Percentiles rank a stretch among this genome's conserved stretches.
Evolutionary conservation across 2,888 invertebrate species (phyloP).

Genomic region (Amiota mariae): DNA sequence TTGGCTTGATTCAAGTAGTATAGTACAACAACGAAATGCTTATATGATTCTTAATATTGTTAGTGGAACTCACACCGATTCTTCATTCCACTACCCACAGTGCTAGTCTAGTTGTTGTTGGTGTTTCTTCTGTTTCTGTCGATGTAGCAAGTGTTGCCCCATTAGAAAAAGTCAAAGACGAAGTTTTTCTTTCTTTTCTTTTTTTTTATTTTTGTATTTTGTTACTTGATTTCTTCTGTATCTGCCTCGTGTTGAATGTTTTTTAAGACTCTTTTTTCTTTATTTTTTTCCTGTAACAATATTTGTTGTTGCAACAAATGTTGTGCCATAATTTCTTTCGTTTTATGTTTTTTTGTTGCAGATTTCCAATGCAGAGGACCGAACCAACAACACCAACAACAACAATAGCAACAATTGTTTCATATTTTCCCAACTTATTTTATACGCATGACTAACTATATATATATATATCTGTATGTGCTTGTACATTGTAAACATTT

Average conservation of each 20-base stretch:
- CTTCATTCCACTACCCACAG: no score
- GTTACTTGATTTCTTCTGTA: background rate
- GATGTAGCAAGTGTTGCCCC: conserved; percentile 36
- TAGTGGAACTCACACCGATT: background rate
- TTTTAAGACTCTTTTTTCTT: background rate
- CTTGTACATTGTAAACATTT: conserved; percentile 49
- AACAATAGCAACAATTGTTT: no score
- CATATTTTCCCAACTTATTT: conserved; percentile 54
- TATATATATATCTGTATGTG: conserved; percentile 36
- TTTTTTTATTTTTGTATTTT: background rate
- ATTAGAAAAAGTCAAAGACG: background rate
- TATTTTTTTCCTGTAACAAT: background rate
- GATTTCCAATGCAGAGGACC: background rate
- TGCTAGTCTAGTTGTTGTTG: background rate
- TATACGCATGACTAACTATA: background rate
- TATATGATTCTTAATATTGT: background rate
- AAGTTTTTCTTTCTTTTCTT: background rate
- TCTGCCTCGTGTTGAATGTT: background rate
- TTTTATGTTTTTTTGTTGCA: background rate
- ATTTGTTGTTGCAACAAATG: conserved; percentile 24
- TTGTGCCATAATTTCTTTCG: conserved; percentile 14
- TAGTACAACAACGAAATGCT: background rate
- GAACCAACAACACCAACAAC: no score
- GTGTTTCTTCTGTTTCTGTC: background rate
- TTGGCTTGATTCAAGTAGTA: conserved; percentile 32